Percentiles rank a stretch among this genome's conserved stretches.
phyloP scores from a whole-genome alignment of 2,113 vertebrate species.

The Pseudorasbora parva region DNA sequence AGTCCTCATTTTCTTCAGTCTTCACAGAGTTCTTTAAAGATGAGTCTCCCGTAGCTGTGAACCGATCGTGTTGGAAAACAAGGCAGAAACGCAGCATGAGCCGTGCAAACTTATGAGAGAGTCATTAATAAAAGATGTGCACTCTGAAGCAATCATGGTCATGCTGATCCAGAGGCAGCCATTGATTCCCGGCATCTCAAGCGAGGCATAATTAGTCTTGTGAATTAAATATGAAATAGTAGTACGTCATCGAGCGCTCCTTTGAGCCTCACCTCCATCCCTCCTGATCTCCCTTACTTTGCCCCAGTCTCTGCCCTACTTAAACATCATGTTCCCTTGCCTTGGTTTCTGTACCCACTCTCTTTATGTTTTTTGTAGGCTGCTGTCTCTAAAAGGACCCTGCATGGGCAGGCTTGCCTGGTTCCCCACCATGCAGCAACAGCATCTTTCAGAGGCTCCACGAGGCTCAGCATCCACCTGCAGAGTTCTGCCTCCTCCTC shows the following conservation, averaged over 20 bases:
- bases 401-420: neutral
- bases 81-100: conserved; percentile 53
- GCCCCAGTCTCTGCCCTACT: conserved; percentile 59
- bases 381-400: conserved; percentile 19
- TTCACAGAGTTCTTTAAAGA: conserved; percentile 36
- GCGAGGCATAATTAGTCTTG: conserved; percentile 62
- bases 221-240: conserved; percentile 76
- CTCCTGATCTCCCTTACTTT: conserved; percentile 57
- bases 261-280: conserved; percentile 17
- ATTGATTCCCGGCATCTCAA: conserved; percentile 60
- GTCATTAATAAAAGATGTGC: conserved; percentile 73
- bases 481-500: conserved; percentile 56
- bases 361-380: conserved; percentile 15
- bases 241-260: conserved; percentile 71
- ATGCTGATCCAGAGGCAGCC: conserved; percentile 47
- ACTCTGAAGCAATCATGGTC: conserved; percentile 67
- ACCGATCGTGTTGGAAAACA: conserved; percentile 37
- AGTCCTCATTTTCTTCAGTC: neutral
- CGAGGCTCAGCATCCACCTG: conserved; percentile 67
- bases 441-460: conserved; percentile 58
- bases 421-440: conserved; percentile 33
- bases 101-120: conserved; percentile 66
- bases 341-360: conserved; percentile 35
- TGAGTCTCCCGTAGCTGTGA: conserved; percentile 32
- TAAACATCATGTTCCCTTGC: conserved; percentile 14